Conservation (phyloP, 2,797 vertebrate species). For the Amazona ochrocephala region DNA sequence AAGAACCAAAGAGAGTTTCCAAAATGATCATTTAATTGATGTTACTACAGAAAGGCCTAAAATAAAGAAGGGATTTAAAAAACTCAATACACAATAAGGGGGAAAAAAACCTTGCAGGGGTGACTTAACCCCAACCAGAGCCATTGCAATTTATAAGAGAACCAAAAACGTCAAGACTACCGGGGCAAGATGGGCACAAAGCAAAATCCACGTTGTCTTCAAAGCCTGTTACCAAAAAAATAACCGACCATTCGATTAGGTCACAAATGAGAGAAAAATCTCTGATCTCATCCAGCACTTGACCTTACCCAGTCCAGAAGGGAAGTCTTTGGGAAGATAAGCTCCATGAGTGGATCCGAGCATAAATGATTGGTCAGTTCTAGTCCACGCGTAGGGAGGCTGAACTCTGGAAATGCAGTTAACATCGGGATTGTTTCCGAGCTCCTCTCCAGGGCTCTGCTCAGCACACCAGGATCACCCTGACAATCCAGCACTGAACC, state of each 20-base stretch:
- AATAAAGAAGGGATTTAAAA: conserved; percentile 68
- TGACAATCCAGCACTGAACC: conserved; percentile 26
- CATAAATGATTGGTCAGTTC: background rate
- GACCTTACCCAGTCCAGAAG: conserved; percentile 23
- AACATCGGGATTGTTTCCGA: background rate
- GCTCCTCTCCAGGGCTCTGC: conserved; percentile 48
- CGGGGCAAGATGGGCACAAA: conserved; percentile 71
- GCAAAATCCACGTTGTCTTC: conserved; percentile 65
- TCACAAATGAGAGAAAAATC: conserved; percentile 29
- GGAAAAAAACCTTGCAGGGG: conserved; percentile 44
- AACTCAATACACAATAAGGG: conserved; percentile 64
- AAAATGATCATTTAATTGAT: conserved; percentile 72
- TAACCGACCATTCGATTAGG: conserved; percentile 29
- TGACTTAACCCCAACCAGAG: conserved; percentile 41
- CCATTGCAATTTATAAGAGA: conserved; percentile 67
- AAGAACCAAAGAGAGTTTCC: conserved; percentile 76
- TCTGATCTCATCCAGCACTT: conserved; percentile 11
- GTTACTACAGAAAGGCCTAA: conserved; percentile 71
- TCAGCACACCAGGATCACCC: conserved; percentile 44
- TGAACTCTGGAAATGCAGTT: conserved; percentile 33
- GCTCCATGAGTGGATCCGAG: conserved; percentile 44
- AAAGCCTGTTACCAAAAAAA: conserved; percentile 55
- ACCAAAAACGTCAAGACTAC: conserved; percentile 66
- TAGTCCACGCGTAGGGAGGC: conserved; percentile 11
- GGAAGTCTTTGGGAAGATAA: conserved; percentile 60